Conservation (phyloP, 2,113 vertebrate species). For the Enhydra lutris region DNA sequence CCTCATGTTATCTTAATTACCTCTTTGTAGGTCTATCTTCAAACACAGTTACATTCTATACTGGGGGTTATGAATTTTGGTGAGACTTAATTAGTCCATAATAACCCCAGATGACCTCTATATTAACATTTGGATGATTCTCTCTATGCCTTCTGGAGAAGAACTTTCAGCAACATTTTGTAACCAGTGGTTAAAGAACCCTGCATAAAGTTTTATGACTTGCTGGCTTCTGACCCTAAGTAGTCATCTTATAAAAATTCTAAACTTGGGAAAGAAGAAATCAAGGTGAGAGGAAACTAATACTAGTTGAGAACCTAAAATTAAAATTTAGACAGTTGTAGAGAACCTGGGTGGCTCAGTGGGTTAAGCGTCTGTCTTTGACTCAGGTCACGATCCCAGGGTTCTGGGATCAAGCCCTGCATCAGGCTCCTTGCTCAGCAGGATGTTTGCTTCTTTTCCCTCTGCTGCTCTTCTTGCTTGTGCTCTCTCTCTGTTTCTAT, state of each 20-base stretch:
- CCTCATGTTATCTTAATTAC: background rate
- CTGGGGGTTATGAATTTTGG: background rate
- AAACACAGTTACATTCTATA: background rate
- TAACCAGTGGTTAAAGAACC: background rate
- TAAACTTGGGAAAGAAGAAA: background rate
- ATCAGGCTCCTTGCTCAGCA: too few relatives aligned
- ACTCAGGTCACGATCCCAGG: too few relatives aligned
- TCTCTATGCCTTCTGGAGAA: background rate
- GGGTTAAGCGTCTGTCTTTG: too few relatives aligned
- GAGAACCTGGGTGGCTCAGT: too few relatives aligned
- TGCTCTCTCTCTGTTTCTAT: too few relatives aligned
- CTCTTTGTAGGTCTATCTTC: background rate
- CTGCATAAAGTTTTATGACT: background rate
- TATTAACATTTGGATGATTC: background rate
- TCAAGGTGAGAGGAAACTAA: background rate
- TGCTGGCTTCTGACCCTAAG: background rate
- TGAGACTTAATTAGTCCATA: background rate
- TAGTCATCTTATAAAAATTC: background rate
- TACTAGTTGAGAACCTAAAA: background rate
- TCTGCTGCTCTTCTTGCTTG: too few relatives aligned
- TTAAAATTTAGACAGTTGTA: background rate
- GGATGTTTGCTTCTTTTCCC: too few relatives aligned
- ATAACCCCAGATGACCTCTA: background rate
- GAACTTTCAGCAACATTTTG: background rate
- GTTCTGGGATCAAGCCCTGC: too few relatives aligned